Conservation (phyloP, 2,797 vertebrate genomes). For the Microctenopoma lineatum region DNA sequence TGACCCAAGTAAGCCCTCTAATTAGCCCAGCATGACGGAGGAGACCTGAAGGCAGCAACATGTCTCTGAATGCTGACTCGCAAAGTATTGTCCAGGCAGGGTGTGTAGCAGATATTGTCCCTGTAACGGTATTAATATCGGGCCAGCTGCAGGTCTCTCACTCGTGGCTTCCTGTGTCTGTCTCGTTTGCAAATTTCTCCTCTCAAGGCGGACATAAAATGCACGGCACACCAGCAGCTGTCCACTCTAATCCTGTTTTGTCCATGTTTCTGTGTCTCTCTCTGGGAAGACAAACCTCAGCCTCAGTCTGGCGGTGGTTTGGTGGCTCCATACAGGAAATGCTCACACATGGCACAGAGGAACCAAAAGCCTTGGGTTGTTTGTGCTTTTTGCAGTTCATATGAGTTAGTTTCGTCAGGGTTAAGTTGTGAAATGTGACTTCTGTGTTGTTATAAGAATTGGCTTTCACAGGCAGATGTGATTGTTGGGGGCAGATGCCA, state of each 20-base stretch:
- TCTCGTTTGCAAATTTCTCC: slow-evolving; percentile 76
- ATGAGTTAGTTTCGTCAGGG: slow-evolving; percentile 50
- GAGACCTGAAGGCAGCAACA: slow-evolving; percentile 46
- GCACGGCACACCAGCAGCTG: slow-evolving; percentile 81
- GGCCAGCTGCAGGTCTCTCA: slow-evolving; percentile 74
- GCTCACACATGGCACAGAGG: slow-evolving; percentile 31
- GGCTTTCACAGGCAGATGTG: slow-evolving; percentile 68
- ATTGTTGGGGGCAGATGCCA: slow-evolving; percentile 72
- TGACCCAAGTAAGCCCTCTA: slow-evolving; percentile 56
- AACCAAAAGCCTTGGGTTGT: slow-evolving; percentile 42
- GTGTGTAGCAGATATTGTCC: slow-evolving; percentile 47
- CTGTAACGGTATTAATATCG: slow-evolving; percentile 74
- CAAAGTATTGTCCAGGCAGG: slow-evolving; percentile 36
- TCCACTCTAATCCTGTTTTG: slow-evolving; percentile 77
- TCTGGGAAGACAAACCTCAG: slow-evolving; percentile 53
- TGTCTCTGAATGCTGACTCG: slow-evolving; percentile 22
- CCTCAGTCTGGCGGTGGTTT: slow-evolving; percentile 61
- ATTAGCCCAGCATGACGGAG: slow-evolving; percentile 60
- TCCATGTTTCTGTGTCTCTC: slow-evolving; percentile 63
- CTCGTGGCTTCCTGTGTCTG: slow-evolving; percentile 79
- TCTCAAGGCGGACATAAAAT: slow-evolving; percentile 69
- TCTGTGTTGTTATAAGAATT: slow-evolving; percentile 53
- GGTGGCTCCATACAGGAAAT: slow-evolving; percentile 54
- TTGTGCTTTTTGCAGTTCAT: slow-evolving; percentile 39
- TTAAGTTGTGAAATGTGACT: slow-evolving; percentile 53